phyloP scores from a whole-genome alignment of 2,888 invertebrate species.

The Matsumyia berberina region DNA sequence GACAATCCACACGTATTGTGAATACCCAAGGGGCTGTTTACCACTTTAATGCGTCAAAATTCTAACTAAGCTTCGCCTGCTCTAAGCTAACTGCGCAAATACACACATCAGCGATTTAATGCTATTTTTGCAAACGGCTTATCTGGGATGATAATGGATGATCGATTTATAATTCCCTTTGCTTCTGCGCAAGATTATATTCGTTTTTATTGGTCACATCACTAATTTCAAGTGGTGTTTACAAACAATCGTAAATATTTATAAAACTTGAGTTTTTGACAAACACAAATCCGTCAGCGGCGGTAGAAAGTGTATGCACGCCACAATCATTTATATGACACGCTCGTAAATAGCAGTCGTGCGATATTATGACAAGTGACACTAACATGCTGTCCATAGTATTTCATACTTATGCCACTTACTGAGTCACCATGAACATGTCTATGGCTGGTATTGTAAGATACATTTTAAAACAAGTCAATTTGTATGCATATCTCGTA shows the following conservation, averaged over 20 bases:
- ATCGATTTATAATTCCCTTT: not conserved
- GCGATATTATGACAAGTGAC: slow-evolving; percentile 1
- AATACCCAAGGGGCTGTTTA: too few relatives aligned
- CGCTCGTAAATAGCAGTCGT: not conserved
- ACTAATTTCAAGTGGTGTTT: not conserved
- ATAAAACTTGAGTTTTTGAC: not conserved
- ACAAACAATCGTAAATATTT: slow-evolving; percentile 1
- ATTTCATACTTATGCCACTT: not conserved
- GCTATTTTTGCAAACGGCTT: too few relatives aligned
- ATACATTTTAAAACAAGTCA: not conserved
- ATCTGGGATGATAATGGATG: not conserved
- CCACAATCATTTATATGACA: slow-evolving; percentile 1
- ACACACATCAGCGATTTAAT: too few relatives aligned
- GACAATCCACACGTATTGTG: too few relatives aligned
- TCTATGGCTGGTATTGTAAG: not conserved
- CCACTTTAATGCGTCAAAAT: too few relatives aligned
- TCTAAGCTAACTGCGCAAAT: too few relatives aligned
- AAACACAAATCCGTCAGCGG: not conserved
- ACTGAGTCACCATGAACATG: not conserved
- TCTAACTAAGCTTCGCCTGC: too few relatives aligned
- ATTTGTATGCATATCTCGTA: not conserved
- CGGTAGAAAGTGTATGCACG: not conserved
- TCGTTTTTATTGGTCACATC: not conserved
- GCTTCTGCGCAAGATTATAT: not conserved
- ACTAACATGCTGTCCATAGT: not conserved